Evolutionary conservation across 2,113 vertebrate species (phyloP), one percentile per base, ranked within the genome.

Genomic region (Colossoma macropomum): DNA sequence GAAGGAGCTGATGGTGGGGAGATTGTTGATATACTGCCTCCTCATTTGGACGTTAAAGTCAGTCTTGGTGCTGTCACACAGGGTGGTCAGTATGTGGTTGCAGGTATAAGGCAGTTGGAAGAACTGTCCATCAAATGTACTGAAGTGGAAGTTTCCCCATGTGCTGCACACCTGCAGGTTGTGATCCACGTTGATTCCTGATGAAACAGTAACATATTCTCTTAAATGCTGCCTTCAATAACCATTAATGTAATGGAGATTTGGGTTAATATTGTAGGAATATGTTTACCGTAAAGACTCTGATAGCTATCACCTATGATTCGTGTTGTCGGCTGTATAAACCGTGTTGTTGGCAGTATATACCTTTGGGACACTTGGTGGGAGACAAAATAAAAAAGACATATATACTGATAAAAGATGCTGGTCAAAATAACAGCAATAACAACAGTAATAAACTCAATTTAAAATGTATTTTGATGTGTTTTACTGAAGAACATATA

Each of bases 101-200:
- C 96, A 97, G n/a, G 83, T 90, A 71, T 86, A 95, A n/a, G 94
- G 93, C 52, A 96, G 90, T 62, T 94, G 92, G 90, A 95, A 96
- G 82, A 93, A 92, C 25, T 93, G 86, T 0, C 94, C 95, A 90
- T 97, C 96, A 82, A 96, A 97, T 0, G 94, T 96, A 81, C 89
- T 94, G 63, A 94, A 96, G 85, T 96, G 95, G 84, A 94, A 93
- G 80, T 95, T 95, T 82, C 96, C 96, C 96, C 96, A 97, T n/a
- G 96, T 96, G 77, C 95, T 95, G 93, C 96, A 97, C 88, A 95
- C 91, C 0, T 90, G 92, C 41, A 86, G 86, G 13, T 89, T 89
- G 82, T 95, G 92, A 77, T 90, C 86, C 7, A 90, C 54, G 56
- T 75, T 92, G 72, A 86, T 59, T 63, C 86, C 91, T 92, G 71